These are phyloP conservation scores for Leguminivora glycinivorella DNA, from an alignment of 1,140 invertebrate genomes.

Conservation along the genomic window DNA sequence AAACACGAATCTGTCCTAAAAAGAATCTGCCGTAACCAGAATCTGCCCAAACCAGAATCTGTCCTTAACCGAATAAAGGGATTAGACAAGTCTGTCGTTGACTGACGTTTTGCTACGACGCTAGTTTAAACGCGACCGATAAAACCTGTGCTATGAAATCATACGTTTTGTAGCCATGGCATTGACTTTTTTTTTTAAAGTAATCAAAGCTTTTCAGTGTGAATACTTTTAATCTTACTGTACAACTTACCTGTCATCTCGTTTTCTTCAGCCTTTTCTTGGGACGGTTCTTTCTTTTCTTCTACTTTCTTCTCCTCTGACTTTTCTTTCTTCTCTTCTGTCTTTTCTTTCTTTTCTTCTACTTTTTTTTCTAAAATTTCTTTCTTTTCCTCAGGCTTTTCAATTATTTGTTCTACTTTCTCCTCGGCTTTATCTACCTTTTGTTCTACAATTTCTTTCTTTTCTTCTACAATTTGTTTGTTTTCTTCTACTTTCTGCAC, in stretches of 20 bases:
- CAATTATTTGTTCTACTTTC: constrained; percentile 59
- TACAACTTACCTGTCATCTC: constrained; percentile 73
- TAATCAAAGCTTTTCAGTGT: no score
- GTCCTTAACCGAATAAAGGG: no score
- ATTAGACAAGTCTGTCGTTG: no score
- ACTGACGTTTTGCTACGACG: no score
- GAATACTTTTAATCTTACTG: no score
- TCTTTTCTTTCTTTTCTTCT: constrained; percentile 32
- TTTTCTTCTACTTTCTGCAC: constrained; percentile 33
- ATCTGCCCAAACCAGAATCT: no score
- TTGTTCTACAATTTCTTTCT: constrained; percentile 62
- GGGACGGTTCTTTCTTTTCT: constrained; percentile 52
- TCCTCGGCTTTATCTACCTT: constrained; percentile 57
- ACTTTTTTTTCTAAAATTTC: constrained; percentile 31
- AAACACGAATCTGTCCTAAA: no score
- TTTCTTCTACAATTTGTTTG: constrained; percentile 57
- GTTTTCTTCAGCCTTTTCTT: constrained; percentile 70
- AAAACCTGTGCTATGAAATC: no score
- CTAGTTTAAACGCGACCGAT: no score
- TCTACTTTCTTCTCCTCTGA: constrained; percentile 39
- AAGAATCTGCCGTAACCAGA: no score
- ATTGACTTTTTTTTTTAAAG: no score
- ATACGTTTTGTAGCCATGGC: no score
- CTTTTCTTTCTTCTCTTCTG: constrained; percentile 37
- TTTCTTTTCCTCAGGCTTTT: constrained; percentile 44